These are phyloP conservation scores for Lepidurus couesii DNA, from an alignment of 1,140 invertebrate genomes.

Conservation along the genomic window DNA sequence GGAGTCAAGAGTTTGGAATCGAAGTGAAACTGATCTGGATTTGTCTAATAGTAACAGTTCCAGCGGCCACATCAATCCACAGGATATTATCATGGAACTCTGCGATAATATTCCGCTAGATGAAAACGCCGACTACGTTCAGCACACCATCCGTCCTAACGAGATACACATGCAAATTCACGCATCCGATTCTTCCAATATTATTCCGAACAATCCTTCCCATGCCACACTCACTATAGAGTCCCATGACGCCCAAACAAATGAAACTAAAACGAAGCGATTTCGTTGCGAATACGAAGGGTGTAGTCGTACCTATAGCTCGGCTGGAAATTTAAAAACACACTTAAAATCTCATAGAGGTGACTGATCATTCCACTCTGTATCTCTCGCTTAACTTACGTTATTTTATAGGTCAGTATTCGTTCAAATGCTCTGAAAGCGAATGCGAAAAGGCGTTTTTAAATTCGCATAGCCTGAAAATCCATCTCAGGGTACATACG, in stretches of 20 bases:
- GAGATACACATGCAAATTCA: conserved; percentile 64
- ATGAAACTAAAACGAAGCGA: conserved; percentile 59
- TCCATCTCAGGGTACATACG: conserved; percentile 89
- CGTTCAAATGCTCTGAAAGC: conserved; percentile 81
- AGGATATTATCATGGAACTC: conserved; percentile 3
- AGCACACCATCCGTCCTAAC: conserved; percentile 60
- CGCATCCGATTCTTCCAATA: conserved; percentile 51
- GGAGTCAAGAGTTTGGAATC: neutral
- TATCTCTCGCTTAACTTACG: conserved; percentile 33
- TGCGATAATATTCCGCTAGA: conserved; percentile 2
- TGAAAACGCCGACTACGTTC: conserved; percentile 48
- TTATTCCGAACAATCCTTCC: conserved; percentile 58
- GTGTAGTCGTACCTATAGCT: conserved; percentile 84
- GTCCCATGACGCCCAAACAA: conserved; percentile 56
- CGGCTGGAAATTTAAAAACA: conserved; percentile 86
- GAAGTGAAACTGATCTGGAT: neutral
- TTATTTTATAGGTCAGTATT: conserved; percentile 74
- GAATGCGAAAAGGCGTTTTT: conserved; percentile 88
- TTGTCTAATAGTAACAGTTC: neutral
- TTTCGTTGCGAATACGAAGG: conserved; percentile 85
- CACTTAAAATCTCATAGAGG: conserved; percentile 95
- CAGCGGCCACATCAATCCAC: neutral
- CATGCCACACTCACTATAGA: conserved; percentile 63
- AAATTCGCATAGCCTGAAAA: conserved; percentile 90
- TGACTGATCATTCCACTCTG: conserved; percentile 43